Base-by-base conservation (phyloP, 2,888 invertebrate species). In the Emmelina monodactyla region DNA sequence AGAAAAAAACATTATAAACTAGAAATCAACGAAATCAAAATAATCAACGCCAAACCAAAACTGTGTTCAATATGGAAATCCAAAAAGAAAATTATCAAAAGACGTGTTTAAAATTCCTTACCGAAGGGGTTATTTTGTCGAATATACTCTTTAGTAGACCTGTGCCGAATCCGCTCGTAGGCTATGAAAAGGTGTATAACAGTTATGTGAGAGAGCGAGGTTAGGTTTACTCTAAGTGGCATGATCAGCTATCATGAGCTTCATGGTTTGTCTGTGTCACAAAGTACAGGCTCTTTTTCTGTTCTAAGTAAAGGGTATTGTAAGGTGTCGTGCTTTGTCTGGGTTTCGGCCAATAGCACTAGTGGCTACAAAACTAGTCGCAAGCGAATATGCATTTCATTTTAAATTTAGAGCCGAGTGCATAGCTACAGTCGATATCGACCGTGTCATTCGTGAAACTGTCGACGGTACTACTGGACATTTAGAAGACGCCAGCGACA, bases 71-170 rank as follows among this genome's bases (percentile, higher is more conserved):
- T 47, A 51, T 52, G 60, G 55, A 67, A 61, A 47, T 62, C 52
- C 54, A 64, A 57, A 64, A 68, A 58, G 49, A 65, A 62, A 62
- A 69, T 63, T 47, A 44, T 16, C 45, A 53, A 47, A 50, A 72
- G 66, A 73, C 73, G 78, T 78, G 73, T 78, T 19, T 70, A 76
- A 78, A 78, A 79, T 76, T 78, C 78, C 81, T 81, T 81, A 81
- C 81, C 81, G 80, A 81, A 78, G 81, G 81, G 69, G 81, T 81
- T 78, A 81, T 81, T 81, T 81, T 81, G 81, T 81, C 81, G 81
- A 81, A 81, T 76, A 81, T 81, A 79, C 81, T 81, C 81, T 81
- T 81, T 79, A 81, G 81, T 52, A 81, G 81, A 64, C 81, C 81
- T 75, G 80, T 80, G 76, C 81, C 81, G 76, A 81, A 81, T 81